A percentile compares a stretch with the other conserved stretches of the same genome.
Evolutionary conservation across 2,888 invertebrate genomes (phyloP).

Genomic region (Prostheceraeus crozeri): DNA sequence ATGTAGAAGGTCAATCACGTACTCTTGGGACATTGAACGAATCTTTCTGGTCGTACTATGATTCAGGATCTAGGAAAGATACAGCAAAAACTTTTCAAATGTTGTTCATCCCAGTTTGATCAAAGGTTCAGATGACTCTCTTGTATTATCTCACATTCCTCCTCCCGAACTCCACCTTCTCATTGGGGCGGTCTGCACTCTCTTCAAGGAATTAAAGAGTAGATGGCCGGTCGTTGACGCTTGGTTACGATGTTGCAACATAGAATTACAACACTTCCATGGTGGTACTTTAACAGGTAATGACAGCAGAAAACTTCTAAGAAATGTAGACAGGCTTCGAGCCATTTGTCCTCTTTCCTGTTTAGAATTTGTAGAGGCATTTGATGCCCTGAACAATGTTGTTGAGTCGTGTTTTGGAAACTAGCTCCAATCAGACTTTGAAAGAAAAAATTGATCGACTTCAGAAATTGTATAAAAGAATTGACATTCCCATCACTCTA

Average conservation of each 20-base stretch:
- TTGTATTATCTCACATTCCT: constrained; percentile 7
- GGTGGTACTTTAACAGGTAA: constrained; percentile 29
- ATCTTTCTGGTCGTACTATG: constrained; percentile 23
- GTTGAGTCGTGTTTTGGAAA: no score
- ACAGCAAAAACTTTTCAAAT: constrained; percentile 17
- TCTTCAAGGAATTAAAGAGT: constrained; percentile 19
- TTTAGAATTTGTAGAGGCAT: no score
- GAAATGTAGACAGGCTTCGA: constrained; percentile 10
- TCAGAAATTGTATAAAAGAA: no score
- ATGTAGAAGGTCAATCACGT: constrained; percentile 16
- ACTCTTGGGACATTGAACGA: constrained; percentile 21
- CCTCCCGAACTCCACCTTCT: constrained; percentile 26
- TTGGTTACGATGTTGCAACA: constrained; percentile 27
- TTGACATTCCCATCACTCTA: no score
- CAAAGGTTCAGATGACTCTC: constrained; percentile 4
- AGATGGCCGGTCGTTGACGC: constrained; percentile 26
- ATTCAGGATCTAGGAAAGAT: constrained; percentile 9
- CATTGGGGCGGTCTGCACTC: neutral
- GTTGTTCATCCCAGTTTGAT: constrained; percentile 25
- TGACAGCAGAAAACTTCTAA: constrained; percentile 22
- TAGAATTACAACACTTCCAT: constrained; percentile 20
- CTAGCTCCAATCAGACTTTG: no score
- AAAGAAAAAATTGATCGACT: no score
- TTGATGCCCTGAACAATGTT: no score
- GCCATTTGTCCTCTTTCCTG: constrained; percentile 18